A percentile compares a stretch with the other conserved stretches of the same genome.
Evolutionary conservation across 1,140 invertebrate species (phyloP).

Genomic region (Brachionus asplanchnoidis): DNA sequence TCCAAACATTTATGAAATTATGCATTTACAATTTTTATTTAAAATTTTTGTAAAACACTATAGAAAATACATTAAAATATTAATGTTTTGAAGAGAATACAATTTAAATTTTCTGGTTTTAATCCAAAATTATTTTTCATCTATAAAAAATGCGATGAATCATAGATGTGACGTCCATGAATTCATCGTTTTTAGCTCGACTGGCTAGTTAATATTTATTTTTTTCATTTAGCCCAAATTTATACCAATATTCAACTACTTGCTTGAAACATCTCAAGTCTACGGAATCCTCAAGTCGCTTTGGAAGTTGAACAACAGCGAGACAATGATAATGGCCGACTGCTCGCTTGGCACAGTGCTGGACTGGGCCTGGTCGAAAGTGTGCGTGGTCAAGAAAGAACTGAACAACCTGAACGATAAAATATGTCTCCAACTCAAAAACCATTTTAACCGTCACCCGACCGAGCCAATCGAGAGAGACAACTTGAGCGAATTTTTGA

Average conservation of each 20-base stretch:
- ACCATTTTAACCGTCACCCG: background rate
- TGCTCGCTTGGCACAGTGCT: background rate
- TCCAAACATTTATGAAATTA: too few species aligned
- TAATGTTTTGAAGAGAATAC: too few species aligned
- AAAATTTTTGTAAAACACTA: too few species aligned
- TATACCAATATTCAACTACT: slow-evolving; percentile 18
- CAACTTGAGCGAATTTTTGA: background rate
- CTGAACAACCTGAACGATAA: background rate
- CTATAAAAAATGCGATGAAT: too few species aligned
- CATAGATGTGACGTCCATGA: too few species aligned
- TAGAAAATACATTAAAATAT: too few species aligned
- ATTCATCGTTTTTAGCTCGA: too few species aligned
- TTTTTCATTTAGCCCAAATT: background rate
- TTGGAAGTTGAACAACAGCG: background rate
- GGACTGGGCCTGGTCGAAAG: slow-evolving; percentile 15
- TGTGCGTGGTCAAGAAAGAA: background rate
- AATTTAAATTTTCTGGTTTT: too few species aligned
- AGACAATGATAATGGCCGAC: background rate
- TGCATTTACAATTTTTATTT: too few species aligned
- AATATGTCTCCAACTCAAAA: background rate
- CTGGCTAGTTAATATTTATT: too few species aligned
- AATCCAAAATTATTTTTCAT: too few species aligned
- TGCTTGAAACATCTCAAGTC: slow-evolving; percentile 4
- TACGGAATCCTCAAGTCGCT: background rate
- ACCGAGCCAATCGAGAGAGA: background rate